These are phyloP conservation scores for Drosophila pandora DNA, from an alignment of 1,140 invertebrate genomes.

Conservation along the genomic window DNA sequence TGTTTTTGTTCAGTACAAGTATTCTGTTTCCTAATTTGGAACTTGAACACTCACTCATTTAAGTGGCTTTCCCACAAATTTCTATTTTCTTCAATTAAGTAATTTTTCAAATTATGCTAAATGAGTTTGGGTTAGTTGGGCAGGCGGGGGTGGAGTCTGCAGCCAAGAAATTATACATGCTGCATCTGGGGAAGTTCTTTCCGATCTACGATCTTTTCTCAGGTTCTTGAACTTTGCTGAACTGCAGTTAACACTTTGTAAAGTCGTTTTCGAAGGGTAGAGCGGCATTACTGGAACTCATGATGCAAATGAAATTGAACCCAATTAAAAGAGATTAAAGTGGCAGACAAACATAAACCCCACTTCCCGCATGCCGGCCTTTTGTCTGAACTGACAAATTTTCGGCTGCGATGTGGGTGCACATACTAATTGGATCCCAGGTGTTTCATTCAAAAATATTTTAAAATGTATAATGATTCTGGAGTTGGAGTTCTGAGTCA, in stretches of 20 bases:
- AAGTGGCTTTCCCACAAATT: slow-evolving; percentile 60
- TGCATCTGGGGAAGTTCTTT: slow-evolving; percentile 12
- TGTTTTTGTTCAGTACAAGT: slow-evolving; percentile 3
- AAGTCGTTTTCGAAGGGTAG: slow-evolving; percentile 51
- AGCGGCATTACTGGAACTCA: slow-evolving; percentile 15
- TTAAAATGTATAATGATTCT: not conserved
- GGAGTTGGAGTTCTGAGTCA: slow-evolving; percentile 31
- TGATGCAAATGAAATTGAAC: slow-evolving; percentile 52
- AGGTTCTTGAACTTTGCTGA: slow-evolving; percentile 68
- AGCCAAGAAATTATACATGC: slow-evolving; percentile 8
- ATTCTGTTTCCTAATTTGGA: slow-evolving; percentile 17
- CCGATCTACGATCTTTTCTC: not conserved
- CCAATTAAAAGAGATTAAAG: slow-evolving; percentile 68
- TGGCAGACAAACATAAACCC: slow-evolving; percentile 35
- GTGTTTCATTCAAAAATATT: slow-evolving; percentile 22
- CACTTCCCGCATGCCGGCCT: slow-evolving; percentile 11
- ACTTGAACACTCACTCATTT: slow-evolving; percentile 8
- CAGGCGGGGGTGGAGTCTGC: slow-evolving; percentile 12
- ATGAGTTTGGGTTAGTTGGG: slow-evolving; percentile 74
- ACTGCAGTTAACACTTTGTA: slow-evolving; percentile 69
- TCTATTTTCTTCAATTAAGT: slow-evolving; percentile 68
- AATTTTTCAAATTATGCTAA: slow-evolving; percentile 73
- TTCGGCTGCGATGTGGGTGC: slow-evolving; percentile 27
- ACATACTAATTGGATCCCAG: slow-evolving; percentile 48
- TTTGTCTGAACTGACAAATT: slow-evolving; percentile 16